Percentiles rank a stretch among this genome's conserved stretches.
Evolutionary conservation across 2,888 invertebrate genomes (phyloP).

Genomic region (Hypena proboscidalis): DNA sequence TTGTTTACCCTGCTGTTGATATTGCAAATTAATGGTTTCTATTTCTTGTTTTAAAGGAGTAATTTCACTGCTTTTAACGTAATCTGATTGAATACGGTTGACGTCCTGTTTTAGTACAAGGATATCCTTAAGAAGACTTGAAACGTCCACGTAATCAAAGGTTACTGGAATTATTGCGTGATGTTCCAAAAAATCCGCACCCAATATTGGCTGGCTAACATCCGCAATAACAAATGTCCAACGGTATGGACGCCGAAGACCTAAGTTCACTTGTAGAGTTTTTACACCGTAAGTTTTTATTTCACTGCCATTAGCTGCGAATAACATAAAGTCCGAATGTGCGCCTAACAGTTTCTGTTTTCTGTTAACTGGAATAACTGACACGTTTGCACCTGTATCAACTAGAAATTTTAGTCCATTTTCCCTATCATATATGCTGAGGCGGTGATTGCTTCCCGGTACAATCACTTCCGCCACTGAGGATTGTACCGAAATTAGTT

Average conservation of each 20-base stretch:
- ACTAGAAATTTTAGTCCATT: no score
- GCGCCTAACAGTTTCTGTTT: no score
- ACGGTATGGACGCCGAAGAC: slow-evolving; percentile 25
- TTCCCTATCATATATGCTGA: neutral
- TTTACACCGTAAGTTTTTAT: slow-evolving; percentile 26
- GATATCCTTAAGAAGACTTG: slow-evolving; percentile 16
- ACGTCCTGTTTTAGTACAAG: slow-evolving; percentile 11
- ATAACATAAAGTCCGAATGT: slow-evolving; percentile 17
- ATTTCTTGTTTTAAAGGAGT: no score
- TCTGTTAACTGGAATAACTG: no score
- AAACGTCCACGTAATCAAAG: slow-evolving; percentile 20
- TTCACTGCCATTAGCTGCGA: slow-evolving; percentile 27
- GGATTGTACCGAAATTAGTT: neutral
- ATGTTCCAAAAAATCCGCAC: no score
- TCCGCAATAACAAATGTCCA: slow-evolving; percentile 36
- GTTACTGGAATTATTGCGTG: slow-evolving; percentile 19
- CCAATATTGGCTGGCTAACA: no score
- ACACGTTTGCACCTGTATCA: no score
- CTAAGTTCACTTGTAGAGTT: slow-evolving; percentile 28
- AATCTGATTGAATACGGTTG: slow-evolving; percentile 6
- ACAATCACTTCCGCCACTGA: neutral
- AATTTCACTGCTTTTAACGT: neutral
- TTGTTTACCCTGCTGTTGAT: no score
- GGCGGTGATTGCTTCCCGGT: neutral
- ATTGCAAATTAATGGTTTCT: no score